Percentiles rank a stretch among this genome's conserved stretches.
phyloP scores from a whole-genome alignment of 2,888 invertebrate genomes.

The Scrobipalpa costella region DNA sequence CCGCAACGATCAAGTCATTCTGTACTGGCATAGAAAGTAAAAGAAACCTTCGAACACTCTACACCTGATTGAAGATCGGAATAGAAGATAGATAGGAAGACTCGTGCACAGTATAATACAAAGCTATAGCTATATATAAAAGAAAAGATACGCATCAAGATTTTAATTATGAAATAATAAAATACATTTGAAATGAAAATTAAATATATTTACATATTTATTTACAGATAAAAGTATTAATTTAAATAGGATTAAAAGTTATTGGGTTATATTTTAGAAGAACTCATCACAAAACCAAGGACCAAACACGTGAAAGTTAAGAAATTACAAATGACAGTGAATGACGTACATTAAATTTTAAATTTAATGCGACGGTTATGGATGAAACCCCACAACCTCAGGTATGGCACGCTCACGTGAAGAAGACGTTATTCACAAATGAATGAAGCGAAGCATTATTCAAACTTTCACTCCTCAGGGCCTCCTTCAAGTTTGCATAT shows the following conservation, averaged over 20 bases:
- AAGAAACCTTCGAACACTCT: not conserved
- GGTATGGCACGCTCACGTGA: conserved; percentile 73
- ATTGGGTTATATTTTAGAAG: not conserved
- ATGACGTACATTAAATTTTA: too few relatives aligned
- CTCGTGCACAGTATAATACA: not conserved
- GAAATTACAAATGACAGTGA: not conserved
- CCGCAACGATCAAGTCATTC: conserved; percentile 24
- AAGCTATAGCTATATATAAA: too few relatives aligned
- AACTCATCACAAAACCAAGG: not conserved
- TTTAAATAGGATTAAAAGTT: not conserved
- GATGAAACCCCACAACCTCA: conserved; percentile 40
- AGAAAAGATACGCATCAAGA: too few relatives aligned
- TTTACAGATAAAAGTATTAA: not conserved
- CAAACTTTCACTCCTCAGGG: conserved; percentile 48
- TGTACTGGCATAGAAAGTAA: not conserved
- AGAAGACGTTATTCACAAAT: conserved; percentile 58
- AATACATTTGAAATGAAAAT: not conserved
- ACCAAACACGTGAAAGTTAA: conserved; percentile 7
- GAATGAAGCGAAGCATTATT: conserved; percentile 65
- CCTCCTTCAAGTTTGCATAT: conserved; percentile 36
- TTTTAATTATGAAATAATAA: too few relatives aligned
- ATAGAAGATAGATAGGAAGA: not conserved
- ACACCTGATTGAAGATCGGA: not conserved
- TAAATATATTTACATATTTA: not conserved
- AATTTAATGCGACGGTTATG: conserved; percentile 27